Evolutionary conservation across 2,888 invertebrate genomes (phyloP).

Genomic region (Uropetala carovei): DNA sequence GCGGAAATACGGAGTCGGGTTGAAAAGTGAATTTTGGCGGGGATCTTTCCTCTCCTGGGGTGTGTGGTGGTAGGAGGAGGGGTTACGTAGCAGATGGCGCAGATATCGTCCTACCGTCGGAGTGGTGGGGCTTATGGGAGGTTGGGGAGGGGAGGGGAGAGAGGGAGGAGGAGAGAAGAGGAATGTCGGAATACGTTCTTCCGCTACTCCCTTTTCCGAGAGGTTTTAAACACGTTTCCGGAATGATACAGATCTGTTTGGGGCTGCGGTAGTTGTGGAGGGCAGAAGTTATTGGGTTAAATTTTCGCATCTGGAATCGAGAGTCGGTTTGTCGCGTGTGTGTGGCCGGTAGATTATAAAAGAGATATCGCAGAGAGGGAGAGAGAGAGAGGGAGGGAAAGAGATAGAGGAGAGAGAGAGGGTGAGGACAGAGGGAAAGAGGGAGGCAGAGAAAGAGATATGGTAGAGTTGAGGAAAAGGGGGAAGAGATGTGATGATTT

Average conservation of each 20-base stretch:
- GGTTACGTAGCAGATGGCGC: conserved; percentile 7
- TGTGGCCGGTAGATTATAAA: not conserved
- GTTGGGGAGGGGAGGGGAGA: too few relatives aligned
- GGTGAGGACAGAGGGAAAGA: not conserved
- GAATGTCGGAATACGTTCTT: too few relatives aligned
- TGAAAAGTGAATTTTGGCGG: not conserved
- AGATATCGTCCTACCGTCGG: not conserved
- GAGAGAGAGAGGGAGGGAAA: not conserved
- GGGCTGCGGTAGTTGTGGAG: not conserved
- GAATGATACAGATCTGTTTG: not conserved
- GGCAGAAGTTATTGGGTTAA: conserved; percentile 19
- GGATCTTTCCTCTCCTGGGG: not conserved
- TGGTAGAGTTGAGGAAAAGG: not conserved
- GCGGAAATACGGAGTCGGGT: not conserved
- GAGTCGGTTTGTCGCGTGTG: not conserved
- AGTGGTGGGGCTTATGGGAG: not conserved
- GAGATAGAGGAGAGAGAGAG: not conserved
- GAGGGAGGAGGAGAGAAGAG: too few relatives aligned
- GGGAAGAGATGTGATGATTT: not conserved
- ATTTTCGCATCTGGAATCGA: conserved; percentile 13
- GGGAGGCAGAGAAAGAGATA: not conserved
- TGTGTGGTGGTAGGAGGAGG: not conserved
- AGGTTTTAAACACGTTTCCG: not conserved
- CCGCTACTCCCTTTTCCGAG: not conserved
- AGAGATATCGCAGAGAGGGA: not conserved